These are phyloP conservation scores for Pontoporia blainvillei DNA, from an alignment of 2,113 vertebrate species.

Conservation along the genomic window DNA sequence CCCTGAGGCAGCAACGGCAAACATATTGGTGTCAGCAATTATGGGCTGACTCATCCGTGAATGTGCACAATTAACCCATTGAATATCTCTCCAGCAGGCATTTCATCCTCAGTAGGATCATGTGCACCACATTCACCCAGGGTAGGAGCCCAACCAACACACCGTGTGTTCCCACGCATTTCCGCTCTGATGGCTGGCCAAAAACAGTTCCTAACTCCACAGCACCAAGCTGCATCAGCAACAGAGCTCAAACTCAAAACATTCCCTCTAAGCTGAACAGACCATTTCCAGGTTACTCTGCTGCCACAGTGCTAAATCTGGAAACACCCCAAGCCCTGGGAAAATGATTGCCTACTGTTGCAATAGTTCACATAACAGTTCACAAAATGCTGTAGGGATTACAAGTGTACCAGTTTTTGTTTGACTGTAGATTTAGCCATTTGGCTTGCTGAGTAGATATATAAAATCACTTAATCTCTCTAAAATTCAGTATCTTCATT, in stretches of 20 bases:
- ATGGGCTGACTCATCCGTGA: slow-evolving; percentile 25
- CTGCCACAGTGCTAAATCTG: neutral
- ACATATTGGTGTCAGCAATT: slow-evolving; percentile 48
- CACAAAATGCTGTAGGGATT: neutral
- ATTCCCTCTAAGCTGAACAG: neutral
- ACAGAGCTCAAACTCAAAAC: neutral
- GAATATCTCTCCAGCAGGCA: neutral
- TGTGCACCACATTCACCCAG: neutral
- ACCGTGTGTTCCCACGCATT: neutral
- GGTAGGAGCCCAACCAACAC: neutral
- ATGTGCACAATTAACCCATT: slow-evolving; percentile 11
- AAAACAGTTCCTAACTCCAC: neutral
- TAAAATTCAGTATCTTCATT: neutral
- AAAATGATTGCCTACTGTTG: neutral
- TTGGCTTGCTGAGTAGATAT: neutral
- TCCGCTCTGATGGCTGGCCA: neutral
- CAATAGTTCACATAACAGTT: neutral
- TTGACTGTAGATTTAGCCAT: neutral
- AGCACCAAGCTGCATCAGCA: accelerated
- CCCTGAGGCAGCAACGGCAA: neutral
- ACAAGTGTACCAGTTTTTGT: neutral
- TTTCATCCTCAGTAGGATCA: neutral
- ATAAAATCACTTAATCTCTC: neutral
- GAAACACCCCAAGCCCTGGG: neutral
- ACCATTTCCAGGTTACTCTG: neutral